Conservation (phyloP, 1,140 invertebrate species). For the Trinorchestia longiramus region DNA sequence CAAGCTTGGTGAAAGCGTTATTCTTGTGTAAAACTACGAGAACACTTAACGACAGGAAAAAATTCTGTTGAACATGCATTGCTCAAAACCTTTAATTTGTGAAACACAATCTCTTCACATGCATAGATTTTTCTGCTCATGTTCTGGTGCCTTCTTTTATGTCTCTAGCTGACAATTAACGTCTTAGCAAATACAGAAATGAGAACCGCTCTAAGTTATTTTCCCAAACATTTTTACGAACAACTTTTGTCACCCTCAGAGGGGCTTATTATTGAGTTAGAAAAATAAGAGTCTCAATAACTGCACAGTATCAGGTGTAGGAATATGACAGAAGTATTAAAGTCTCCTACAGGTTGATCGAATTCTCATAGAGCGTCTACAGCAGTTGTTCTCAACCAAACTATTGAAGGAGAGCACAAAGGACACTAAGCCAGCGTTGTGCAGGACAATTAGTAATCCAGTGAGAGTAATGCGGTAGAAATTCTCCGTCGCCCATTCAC, state of each 20-base stretch:
- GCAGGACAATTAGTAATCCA: neutral
- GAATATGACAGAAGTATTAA: too few species aligned
- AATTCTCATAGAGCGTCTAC: too few species aligned
- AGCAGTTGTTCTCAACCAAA: too few species aligned
- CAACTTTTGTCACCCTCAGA: too few species aligned
- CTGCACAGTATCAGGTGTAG: too few species aligned
- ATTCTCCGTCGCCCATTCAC: neutral
- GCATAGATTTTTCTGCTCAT: neutral
- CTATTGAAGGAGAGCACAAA: too few species aligned
- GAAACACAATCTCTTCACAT: neutral
- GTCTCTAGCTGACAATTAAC: neutral
- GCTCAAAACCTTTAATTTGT: neutral
- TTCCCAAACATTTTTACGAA: too few species aligned
- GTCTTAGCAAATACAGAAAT: neutral
- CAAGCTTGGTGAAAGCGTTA: neutral
- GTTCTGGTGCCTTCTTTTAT: neutral
- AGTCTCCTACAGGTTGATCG: too few species aligned
- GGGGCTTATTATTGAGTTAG: too few species aligned
- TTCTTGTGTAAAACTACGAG: neutral
- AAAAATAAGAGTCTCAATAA: too few species aligned
- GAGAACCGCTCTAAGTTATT: too few species aligned
- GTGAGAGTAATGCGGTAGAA: neutral
- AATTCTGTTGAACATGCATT: neutral
- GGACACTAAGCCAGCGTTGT: too few species aligned
- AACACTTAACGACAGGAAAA: neutral